Base-by-base conservation (phyloP, 2,888 invertebrate genomes). In the Xylota segnis region DNA sequence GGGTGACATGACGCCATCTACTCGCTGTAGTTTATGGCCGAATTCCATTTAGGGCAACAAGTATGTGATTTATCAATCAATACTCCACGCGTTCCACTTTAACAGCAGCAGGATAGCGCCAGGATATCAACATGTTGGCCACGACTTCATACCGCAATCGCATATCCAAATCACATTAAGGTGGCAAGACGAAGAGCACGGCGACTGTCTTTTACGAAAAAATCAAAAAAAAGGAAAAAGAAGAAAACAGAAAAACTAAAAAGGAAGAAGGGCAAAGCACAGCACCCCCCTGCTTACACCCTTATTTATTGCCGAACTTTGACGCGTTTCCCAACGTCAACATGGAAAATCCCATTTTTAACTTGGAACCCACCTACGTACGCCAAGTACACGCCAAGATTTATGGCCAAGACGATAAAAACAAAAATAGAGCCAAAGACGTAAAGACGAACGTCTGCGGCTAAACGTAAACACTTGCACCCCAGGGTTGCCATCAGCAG, bases 241-340 rank as follows among this genome's bases (percentile, higher is more conserved):
- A 65, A 56, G 45, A 18, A 68, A 16, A 9, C 32, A 40, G 23
- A 54, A 50, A 54, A 43, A 23, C 2, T 23, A 23, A 23, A 23
- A 23, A 23, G 2, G 23, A 23, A 23, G 23, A 23, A 27, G 12
- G 16, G 14, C n/a, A 59, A 16, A 40, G 40, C 12, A 16, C 16
- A 14, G 12, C 5, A 54, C 45, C 40, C 56, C 50, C 18, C 71
- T n/a, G 43, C 71, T 12, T 43, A 54, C 59, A 32, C 65, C 52
- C 86, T 86, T 86, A 86, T 86, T 86, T 86, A 86, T 86, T 86
- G 71, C 86, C 72, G 76, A 86, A 86, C 86, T 86, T 86, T 86
- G 86, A 86, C 82, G 82, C 86, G 66, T 68, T 82, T 82, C 58
- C 71, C 56, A 77, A 77, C 86, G 86, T 86, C 86, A 86, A 86